Evolutionary conservation across 2,113 vertebrate species (phyloP).

Genomic region (Sorex araneus): DNA sequence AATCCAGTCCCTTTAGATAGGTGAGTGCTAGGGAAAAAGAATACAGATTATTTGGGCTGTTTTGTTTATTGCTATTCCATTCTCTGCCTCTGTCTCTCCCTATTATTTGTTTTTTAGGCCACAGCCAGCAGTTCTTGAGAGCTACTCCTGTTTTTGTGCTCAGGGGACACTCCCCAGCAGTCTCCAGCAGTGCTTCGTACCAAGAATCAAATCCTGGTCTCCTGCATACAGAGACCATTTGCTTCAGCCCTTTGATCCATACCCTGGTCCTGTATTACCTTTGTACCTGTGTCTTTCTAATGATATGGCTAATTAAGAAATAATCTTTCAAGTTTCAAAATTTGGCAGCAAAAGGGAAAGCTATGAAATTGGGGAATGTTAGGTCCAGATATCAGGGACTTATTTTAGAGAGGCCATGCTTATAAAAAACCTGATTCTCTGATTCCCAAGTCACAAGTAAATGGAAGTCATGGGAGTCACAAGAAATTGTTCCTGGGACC

Average conservation of each 20-base stretch:
- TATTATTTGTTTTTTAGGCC: no score
- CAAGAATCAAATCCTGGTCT: no score
- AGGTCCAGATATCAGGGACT: constrained; percentile 41
- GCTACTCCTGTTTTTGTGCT: no score
- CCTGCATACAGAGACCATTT: no score
- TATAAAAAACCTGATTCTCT: constrained; percentile 49
- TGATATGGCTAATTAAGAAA: background rate
- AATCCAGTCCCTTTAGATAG: background rate
- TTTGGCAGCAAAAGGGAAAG: background rate
- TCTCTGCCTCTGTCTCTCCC: background rate
- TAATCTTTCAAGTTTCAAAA: constrained; percentile 47
- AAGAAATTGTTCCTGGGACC: constrained; percentile 66
- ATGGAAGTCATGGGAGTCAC: constrained; percentile 73
- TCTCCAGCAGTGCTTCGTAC: no score
- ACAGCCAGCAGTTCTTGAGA: no score
- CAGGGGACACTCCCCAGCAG: no score
- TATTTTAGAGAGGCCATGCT: constrained; percentile 45
- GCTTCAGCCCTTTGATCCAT: no score
- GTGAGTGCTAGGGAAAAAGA: background rate
- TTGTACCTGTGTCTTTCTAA: background rate
- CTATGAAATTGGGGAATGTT: background rate
- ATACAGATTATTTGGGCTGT: background rate
- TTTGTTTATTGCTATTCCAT: background rate
- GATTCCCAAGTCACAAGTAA: constrained; percentile 69
- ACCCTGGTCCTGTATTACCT: background rate